Conservation (phyloP, 2,888 invertebrate genomes). For the Scaptodrosophila latifasciaeformis region DNA sequence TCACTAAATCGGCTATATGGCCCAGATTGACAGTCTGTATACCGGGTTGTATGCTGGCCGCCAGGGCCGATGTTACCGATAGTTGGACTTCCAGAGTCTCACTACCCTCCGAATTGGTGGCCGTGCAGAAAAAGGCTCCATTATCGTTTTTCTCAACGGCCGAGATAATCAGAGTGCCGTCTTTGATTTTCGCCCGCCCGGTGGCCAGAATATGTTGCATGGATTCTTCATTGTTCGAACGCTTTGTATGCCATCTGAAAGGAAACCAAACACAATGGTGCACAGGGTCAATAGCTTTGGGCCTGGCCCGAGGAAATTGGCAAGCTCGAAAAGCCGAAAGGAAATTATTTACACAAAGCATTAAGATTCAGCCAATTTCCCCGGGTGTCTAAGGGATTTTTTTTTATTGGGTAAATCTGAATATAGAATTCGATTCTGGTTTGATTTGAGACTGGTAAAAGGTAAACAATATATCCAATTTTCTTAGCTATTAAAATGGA, state of each 20-base stretch:
- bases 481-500: too few relatives aligned
- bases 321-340: too few relatives aligned
- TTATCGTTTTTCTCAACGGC: slow-evolving; percentile 76
- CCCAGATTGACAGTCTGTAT: slow-evolving; percentile 87
- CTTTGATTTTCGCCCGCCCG: slow-evolving; percentile 76
- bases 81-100: slow-evolving; percentile 77
- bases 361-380: too few relatives aligned
- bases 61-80: slow-evolving; percentile 81
- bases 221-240: slow-evolving; percentile 76
- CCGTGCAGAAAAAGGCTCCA: slow-evolving; percentile 77
- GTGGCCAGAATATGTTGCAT: slow-evolving; percentile 75
- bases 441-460: too few relatives aligned
- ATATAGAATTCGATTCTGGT: too few relatives aligned
- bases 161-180: slow-evolving; percentile 77
- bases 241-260: slow-evolving; percentile 76
- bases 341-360: too few relatives aligned
- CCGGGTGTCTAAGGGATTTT: too few relatives aligned
- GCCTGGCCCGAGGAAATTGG: not conserved
- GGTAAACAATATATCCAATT: too few relatives aligned
- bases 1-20: slow-evolving; percentile 85
- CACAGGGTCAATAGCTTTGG: not conserved
- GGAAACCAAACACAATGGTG: not conserved
- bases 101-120: slow-evolving; percentile 77
- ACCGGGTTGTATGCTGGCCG: slow-evolving; percentile 85
- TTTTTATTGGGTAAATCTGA: too few relatives aligned